Base-by-base conservation (phyloP, 2,797 vertebrate species). In the Lemur catta region DNA sequence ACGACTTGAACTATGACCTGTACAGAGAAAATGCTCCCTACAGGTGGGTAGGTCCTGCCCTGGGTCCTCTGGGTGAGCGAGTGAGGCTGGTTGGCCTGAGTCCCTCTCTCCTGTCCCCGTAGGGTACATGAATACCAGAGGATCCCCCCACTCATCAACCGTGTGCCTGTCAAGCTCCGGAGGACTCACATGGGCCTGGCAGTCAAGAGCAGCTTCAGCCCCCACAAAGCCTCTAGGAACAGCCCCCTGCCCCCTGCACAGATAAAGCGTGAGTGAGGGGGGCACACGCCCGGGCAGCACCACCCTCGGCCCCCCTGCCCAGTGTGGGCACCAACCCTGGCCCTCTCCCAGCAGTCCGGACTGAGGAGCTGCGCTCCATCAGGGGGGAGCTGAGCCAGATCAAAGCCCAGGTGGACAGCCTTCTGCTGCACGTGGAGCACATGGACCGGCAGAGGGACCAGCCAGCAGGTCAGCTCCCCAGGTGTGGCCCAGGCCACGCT, bases 351-450 rank as follows among this genome's bases (percentile, higher is more conserved):
- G 1, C 97, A 98, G 98, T 97, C 26, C 43, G n/a, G 33, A 97
- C 96, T 0, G 94, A 98, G 75, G 98, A 98, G 87, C 96, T 98
- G 63, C 94, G 96, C 81, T 98, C 97, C 89, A 98, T 98, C 97
- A 97, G 96, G 46, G 97, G 79, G 0, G 97, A 98, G 94, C 97
- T 98, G 90, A 98, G 97, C 41, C 98, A 97, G 95, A 98, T 98
- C 96, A 98, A 98, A 96, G 98, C 92, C 0, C 98, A 97, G 75
- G 98, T 98, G 97, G 98, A 98, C 91, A 96, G n/a, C 48, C 97
- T 98, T 38, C 71, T 98, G 97, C 94, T 98, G 90, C 98, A 93
- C 38, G 94, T 98, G 96, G 98, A 98, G 30, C 89, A 0, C 95
- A 98, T 97, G 97, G 98, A 97, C 57, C 96, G 92, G 93, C 80